A percentile compares a stretch with the other conserved stretches of the same genome.
These are phyloP conservation scores for Porites lutea DNA, from an alignment of 64 coral and sea anemone genomes.

Conservation along the genomic window DNA sequence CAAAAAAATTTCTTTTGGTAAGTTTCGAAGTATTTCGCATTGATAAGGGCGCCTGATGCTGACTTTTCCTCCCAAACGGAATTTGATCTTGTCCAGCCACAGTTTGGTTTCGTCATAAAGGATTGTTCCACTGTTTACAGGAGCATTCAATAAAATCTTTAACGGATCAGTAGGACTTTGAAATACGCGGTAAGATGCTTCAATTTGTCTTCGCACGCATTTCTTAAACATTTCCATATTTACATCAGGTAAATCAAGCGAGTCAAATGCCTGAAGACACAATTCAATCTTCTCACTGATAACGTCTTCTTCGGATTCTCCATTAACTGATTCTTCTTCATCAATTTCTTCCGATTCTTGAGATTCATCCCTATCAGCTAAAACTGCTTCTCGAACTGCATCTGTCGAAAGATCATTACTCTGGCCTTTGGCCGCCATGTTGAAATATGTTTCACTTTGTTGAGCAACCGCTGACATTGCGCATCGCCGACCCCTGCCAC, in stretches of 20 bases:
- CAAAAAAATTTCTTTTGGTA: slow-evolving; percentile 54
- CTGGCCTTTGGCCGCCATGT: slow-evolving; percentile 30
- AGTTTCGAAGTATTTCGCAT: slow-evolving; percentile 55
- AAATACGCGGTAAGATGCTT: slow-evolving; percentile 36
- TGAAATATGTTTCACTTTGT: background rate
- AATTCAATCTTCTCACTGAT: slow-evolving; percentile 10
- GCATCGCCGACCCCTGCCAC: slow-evolving; percentile 1
- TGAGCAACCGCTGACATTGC: background rate
- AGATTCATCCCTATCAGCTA: slow-evolving; percentile 5
- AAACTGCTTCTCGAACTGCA: slow-evolving; percentile 13
- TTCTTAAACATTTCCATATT: slow-evolving; percentile 56
- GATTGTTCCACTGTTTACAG: slow-evolving; percentile 45
- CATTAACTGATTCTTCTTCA: slow-evolving; percentile 17
- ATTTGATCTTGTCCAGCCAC: slow-evolving; percentile 58
- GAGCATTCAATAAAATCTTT: slow-evolving; percentile 51
- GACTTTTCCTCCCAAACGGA: slow-evolving; percentile 37
- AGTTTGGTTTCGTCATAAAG: slow-evolving; percentile 39
- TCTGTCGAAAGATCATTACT: slow-evolving; percentile 26
- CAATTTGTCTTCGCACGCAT: slow-evolving; percentile 35
- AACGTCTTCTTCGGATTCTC: slow-evolving; percentile 4
- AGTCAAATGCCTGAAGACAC: slow-evolving; percentile 57
- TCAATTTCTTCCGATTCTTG: slow-evolving; percentile 14
- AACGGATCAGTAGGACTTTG: too few relatives aligned
- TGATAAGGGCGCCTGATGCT: slow-evolving; percentile 55
- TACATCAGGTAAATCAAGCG: slow-evolving; percentile 43